Evolutionary conservation across 2,888 invertebrate species (phyloP).

Genomic region (Tridacna gigas): DNA sequence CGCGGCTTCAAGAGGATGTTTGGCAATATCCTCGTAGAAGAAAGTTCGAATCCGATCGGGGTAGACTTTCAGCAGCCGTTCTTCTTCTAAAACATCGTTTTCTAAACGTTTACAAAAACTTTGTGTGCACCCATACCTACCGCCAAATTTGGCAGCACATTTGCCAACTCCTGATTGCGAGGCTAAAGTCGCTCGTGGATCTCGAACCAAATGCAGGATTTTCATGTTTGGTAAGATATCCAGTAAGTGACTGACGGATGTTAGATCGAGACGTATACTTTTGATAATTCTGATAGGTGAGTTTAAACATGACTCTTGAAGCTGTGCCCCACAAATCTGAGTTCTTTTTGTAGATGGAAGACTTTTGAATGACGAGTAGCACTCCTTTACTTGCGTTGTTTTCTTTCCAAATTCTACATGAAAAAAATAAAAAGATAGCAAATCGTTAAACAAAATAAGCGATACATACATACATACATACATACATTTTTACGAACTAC

Average conservation of each 20-base stretch:
- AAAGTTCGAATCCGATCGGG: conserved; percentile 48
- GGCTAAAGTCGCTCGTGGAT: conserved; percentile 57
- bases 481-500: too few relatives aligned
- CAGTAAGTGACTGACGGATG: conserved; percentile 38
- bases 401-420: conserved; percentile 7
- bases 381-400: not conserved
- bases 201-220: conserved; percentile 62
- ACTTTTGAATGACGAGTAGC: not conserved
- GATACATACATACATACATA: too few relatives aligned
- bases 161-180: conserved; percentile 47
- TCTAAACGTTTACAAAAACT: conserved; percentile 48
- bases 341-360: not conserved
- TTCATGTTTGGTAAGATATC: conserved; percentile 52
- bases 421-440: not conserved
- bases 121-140: conserved; percentile 23
- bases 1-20: conserved; percentile 49
- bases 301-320: conserved; percentile 30
- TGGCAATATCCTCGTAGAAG: conserved; percentile 60
- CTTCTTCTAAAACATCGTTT: conserved; percentile 51
- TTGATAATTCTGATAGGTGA: conserved; percentile 62
- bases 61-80: conserved; percentile 39
- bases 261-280: conserved; percentile 51
- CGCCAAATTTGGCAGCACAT: conserved; percentile 25
- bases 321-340: not conserved
- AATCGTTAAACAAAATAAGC: too few relatives aligned